A percentile compares a stretch with the other conserved stretches of the same genome.
Evolutionary conservation across 1,140 invertebrate species (phyloP).

Genomic region (Dinothrombium tinctorium): DNA sequence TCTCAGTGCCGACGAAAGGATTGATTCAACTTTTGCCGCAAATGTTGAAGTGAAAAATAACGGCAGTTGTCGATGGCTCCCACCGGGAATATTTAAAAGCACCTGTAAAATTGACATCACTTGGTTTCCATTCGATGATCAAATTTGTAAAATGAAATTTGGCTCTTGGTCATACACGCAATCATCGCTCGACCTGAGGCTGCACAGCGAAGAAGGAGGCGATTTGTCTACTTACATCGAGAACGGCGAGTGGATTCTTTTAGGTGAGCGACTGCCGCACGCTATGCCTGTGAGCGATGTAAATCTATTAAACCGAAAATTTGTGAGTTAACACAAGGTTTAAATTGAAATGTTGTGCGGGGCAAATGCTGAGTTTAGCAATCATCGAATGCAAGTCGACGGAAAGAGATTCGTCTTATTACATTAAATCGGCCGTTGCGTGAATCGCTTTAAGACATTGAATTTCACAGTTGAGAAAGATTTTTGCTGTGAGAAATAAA

Average conservation of each 20-base stretch:
- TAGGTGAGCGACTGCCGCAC: slow-evolving; percentile 34
- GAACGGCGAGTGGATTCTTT: slow-evolving; percentile 94
- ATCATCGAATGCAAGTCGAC: too few relatives aligned
- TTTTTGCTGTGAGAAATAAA: too few relatives aligned
- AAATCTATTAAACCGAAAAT: neutral
- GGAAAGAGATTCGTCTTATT: too few relatives aligned
- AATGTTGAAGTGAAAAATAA: slow-evolving; percentile 88
- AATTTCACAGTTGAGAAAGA: too few relatives aligned
- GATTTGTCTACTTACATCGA: slow-evolving; percentile 85
- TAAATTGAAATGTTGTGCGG: too few relatives aligned
- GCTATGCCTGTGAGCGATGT: neutral
- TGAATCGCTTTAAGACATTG: too few relatives aligned
- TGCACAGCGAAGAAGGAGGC: slow-evolving; percentile 65
- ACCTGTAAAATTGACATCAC: slow-evolving; percentile 99
- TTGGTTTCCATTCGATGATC: slow-evolving; percentile 98
- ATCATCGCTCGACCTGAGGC: slow-evolving; percentile 66
- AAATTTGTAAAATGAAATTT: slow-evolving; percentile 92
- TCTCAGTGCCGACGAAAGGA: slow-evolving; percentile 83
- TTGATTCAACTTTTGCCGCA: slow-evolving; percentile 89
- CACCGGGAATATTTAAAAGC: slow-evolving; percentile 95
- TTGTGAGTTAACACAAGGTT: too few relatives aligned
- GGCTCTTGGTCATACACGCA: slow-evolving; percentile 94
- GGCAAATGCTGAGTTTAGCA: too few relatives aligned
- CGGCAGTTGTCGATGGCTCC: slow-evolving; percentile 84
- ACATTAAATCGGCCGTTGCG: too few relatives aligned